Conservation (phyloP, 2,113 vertebrate genomes). For the Pungitius pungitius region DNA sequence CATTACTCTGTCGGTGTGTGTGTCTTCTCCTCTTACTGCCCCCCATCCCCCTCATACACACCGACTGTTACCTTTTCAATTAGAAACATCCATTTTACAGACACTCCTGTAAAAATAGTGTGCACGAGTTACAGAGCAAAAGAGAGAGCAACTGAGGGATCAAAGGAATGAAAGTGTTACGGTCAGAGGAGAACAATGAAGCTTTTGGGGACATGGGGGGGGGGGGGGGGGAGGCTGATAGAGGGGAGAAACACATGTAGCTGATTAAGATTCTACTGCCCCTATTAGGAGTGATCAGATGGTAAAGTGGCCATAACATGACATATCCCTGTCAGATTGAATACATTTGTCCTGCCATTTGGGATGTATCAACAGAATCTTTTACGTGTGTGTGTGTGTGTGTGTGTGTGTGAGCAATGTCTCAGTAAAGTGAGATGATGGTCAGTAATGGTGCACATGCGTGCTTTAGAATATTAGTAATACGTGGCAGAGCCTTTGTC, state of each 20-base stretch:
- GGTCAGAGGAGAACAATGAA: conserved; percentile 41
- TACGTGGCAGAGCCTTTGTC: not conserved
- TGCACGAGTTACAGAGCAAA: conserved; percentile 22
- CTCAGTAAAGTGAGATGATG: not conserved
- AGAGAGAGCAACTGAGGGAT: conserved; percentile 68
- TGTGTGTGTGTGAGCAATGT: not conserved
- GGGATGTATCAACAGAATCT: too few species aligned
- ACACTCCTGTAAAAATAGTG: conserved; percentile 15
- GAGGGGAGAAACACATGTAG: conserved; percentile 54
- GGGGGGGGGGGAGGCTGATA: conserved; percentile 16
- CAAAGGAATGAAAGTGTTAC: conserved; percentile 69
- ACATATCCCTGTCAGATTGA: not conserved
- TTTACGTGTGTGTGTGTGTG: too few species aligned
- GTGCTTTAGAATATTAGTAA: not conserved
- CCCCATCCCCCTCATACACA: too few species aligned
- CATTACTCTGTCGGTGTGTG: conserved; percentile 25
- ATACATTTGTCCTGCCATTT: not conserved
- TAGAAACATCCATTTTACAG: conserved; percentile 56
- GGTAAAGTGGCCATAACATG: conserved; percentile 9
- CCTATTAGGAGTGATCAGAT: conserved; percentile 45
- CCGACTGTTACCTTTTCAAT: conserved; percentile 58
- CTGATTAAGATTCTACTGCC: conserved; percentile 58
- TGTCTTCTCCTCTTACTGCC: not conserved
- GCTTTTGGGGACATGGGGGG: not conserved
- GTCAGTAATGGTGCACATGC: not conserved